Evolutionary conservation across 2,113 vertebrate species (phyloP).

Genomic region (Thryonomys swinderianus): DNA sequence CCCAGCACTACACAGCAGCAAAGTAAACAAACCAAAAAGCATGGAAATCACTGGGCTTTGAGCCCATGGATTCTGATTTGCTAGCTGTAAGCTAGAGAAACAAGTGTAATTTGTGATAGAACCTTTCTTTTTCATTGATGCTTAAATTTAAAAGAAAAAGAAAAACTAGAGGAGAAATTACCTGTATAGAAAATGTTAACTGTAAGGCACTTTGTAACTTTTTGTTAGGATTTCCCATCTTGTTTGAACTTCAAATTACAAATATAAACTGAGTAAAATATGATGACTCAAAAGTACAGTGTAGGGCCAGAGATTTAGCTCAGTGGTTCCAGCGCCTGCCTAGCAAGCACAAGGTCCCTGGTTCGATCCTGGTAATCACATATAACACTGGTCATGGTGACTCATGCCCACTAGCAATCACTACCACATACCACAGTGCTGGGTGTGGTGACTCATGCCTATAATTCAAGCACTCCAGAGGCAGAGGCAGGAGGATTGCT

Average conservation of each 20-base stretch:
- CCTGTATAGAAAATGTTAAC: background rate
- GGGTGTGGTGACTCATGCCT: too few species aligned
- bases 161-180: background rate
- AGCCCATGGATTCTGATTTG: background rate
- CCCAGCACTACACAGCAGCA: background rate
- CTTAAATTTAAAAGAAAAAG: slow-evolving; percentile 5
- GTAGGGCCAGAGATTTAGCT: too few species aligned
- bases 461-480: too few species aligned
- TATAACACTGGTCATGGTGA: too few species aligned
- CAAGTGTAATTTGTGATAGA: slow-evolving; percentile 24
- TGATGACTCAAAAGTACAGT: background rate
- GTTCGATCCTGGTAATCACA: too few species aligned
- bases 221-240: slow-evolving; percentile 5
- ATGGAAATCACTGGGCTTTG: background rate
- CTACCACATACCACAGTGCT: too few species aligned
- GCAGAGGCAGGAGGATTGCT: too few species aligned
- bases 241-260: background rate
- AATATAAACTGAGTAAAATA: slow-evolving; percentile 1
- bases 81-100: background rate
- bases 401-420: too few species aligned
- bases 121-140: background rate
- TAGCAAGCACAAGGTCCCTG: too few species aligned
- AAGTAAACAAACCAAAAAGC: background rate
- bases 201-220: background rate
- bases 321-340: too few species aligned